Evolutionary conservation across 2,797 vertebrate genomes (phyloP), one percentile per base, ranked within the genome.

Genomic region (Miichthys miiuy): DNA sequence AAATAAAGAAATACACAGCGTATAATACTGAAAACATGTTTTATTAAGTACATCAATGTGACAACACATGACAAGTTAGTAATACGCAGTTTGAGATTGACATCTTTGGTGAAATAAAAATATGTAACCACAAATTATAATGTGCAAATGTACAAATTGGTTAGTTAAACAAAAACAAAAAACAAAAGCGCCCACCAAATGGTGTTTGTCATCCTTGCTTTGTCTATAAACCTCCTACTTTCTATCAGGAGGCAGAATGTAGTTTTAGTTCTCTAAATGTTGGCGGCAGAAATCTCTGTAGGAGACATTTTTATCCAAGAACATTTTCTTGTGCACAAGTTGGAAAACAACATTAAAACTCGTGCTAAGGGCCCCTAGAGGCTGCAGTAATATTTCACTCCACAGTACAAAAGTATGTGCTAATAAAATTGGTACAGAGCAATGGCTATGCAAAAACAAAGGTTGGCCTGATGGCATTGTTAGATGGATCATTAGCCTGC

Each of bases 21-120:
- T 25, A 14, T 25, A 16, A 58, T 64, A 60, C 42, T 69, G 50
- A 82, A 87, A 87, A 79, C 72, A 77, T 71, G 74, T 46, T 89
- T 87, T 83, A 79, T 56, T 17, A 25, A 11, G 4, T 52, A 3
- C 27, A 34, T 12, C 16, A 7, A 52, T n/a, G 17, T 3, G 18
- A 66, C 16, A 13, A 58, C 21, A 12, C 20, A 34, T 66, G 34
- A 34, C 34, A 34, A 34, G 34, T 38, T 65, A 27, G 17, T 66
- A 42, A 46, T 55, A 1, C 67, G 10, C 25, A 73, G 46, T 57
- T 50, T 44, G 6, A 44, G 4, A 55, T n/a, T 30, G 4, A 42
- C 21, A 4, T 42, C 21, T 3, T 60, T n/a, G 20, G 5, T n/a
- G 2, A 12, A 6, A 55, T 4, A 44, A 60, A 52, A 47, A 34